phyloP scores from a whole-genome alignment of 2,888 invertebrate species.

The Leptinotarsa juncta region DNA sequence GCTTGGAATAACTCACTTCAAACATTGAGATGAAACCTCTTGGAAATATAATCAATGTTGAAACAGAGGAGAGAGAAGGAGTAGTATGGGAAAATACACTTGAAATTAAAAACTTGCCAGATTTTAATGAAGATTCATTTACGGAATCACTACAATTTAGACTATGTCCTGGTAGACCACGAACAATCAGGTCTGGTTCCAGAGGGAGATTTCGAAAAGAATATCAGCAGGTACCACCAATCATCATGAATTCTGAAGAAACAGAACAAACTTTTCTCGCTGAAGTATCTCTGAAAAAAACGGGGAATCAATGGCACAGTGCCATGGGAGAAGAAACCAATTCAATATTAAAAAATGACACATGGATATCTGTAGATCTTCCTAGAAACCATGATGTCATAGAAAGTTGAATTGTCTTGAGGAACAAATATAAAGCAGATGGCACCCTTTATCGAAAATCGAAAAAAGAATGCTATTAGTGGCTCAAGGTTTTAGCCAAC shows the following conservation, averaged over 20 bases:
- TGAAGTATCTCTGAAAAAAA: neutral
- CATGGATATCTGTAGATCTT: slow-evolving; percentile 27
- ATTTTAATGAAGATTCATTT: too few species aligned
- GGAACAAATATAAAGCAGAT: slow-evolving; percentile 29
- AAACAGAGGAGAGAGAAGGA: too few species aligned
- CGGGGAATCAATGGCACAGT: too few species aligned
- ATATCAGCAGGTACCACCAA: neutral
- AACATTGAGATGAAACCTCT: neutral
- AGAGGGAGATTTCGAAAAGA: neutral
- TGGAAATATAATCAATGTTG: too few species aligned
- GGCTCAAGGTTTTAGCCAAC: slow-evolving; percentile 3
- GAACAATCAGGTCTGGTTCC: neutral
- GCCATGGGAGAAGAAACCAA: too few species aligned
- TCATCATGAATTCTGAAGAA: neutral
- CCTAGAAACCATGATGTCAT: slow-evolving; percentile 34
- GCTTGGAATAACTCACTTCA: neutral
- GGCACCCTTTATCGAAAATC: slow-evolving; percentile 39
- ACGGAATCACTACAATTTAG: too few species aligned
- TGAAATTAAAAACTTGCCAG: neutral
- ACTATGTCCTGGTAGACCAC: slow-evolving; percentile 23
- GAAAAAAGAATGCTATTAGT: slow-evolving; percentile 11
- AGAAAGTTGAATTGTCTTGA: too few species aligned
- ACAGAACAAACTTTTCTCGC: neutral
- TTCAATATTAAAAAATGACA: too few species aligned
- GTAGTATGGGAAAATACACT: neutral